These are phyloP conservation scores for Tragopan temminckii DNA, from an alignment of 2,797 vertebrate genomes.

Conservation along the genomic window DNA sequence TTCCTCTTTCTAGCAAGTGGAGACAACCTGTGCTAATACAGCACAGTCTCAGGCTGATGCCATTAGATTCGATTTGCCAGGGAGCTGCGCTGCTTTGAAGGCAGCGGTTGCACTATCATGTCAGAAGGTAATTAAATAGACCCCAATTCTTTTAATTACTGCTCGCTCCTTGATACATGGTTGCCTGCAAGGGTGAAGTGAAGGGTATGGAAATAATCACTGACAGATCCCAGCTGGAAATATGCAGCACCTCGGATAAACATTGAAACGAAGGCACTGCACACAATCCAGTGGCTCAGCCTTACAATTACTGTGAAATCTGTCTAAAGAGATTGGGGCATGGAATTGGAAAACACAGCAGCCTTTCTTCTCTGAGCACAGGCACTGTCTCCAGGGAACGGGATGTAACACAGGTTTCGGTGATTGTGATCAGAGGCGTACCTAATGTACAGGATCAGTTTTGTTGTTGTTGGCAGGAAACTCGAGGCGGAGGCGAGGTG, in stretches of 20 bases:
- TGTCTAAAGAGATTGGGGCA: conserved; percentile 44
- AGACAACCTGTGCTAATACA: neutral
- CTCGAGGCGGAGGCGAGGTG: neutral
- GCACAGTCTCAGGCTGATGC: conserved; percentile 8
- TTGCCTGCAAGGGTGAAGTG: conserved; percentile 59
- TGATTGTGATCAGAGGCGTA: neutral
- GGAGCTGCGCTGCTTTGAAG: conserved; percentile 8
- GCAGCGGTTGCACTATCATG: neutral
- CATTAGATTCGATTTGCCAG: neutral
- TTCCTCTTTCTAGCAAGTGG: neutral
- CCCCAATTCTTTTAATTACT: conserved; percentile 76
- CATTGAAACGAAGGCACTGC: neutral
- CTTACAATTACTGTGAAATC: conserved; percentile 53
- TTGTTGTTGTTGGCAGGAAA: conserved; percentile 3
- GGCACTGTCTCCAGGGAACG: neutral
- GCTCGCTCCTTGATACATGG: conserved; percentile 42
- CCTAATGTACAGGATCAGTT: neutral
- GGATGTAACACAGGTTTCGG: neutral
- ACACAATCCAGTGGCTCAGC: neutral
- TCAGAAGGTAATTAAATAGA: conserved; percentile 77
- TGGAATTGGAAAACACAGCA: neutral
- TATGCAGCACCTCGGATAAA: conserved; percentile 23
- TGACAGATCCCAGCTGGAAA: conserved; percentile 66
- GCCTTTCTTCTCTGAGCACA: neutral
- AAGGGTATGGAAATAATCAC: conserved; percentile 61